phyloP scores from a whole-genome alignment of 2,113 vertebrate genomes.

The Cephalopholis sonnerati region DNA sequence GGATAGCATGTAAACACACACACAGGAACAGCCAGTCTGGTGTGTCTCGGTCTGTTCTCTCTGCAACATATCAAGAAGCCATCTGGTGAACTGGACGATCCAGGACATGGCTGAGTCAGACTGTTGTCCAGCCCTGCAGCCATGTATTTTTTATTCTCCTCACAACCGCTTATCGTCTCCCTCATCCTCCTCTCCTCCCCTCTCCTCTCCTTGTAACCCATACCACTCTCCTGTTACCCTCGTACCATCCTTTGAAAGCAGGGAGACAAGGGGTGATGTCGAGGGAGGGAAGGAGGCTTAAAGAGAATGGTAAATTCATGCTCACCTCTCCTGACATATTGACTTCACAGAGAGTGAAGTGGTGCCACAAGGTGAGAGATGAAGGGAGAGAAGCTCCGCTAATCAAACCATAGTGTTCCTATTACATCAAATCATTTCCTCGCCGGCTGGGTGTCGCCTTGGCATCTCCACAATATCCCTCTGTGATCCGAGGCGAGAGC shows the following conservation, averaged over 20 bases:
- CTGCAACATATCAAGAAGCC: constrained; percentile 55
- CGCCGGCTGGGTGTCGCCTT: constrained; percentile 26
- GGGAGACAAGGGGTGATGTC: constrained; percentile 11
- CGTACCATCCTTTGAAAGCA: constrained; percentile 22
- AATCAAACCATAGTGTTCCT: constrained; percentile 57
- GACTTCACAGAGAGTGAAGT: constrained; percentile 46
- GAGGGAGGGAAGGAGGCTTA: constrained; percentile 16
- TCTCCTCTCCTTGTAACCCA: background rate
- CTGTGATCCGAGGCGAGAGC: constrained; percentile 50
- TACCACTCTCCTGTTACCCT: background rate
- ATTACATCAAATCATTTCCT: constrained; percentile 57
- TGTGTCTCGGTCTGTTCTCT: constrained; percentile 23
- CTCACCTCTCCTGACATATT: constrained; percentile 43
- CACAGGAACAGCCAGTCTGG: constrained; percentile 13
- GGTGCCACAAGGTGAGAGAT: constrained; percentile 26
- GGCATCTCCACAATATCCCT: constrained; percentile 44
- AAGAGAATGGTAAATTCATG: constrained; percentile 46
- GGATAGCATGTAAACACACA: constrained; percentile 40
- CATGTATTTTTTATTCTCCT: constrained; percentile 51
- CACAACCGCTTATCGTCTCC: constrained; percentile 13
- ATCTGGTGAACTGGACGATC: constrained; percentile 61
- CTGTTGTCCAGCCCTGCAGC: constrained; percentile 44
- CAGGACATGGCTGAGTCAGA: constrained; percentile 41
- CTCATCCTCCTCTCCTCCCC: background rate
- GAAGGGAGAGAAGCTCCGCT: constrained; percentile 31